Conservation (phyloP, 2,797 vertebrate genomes). For the Onychomys leucogaster region DNA sequence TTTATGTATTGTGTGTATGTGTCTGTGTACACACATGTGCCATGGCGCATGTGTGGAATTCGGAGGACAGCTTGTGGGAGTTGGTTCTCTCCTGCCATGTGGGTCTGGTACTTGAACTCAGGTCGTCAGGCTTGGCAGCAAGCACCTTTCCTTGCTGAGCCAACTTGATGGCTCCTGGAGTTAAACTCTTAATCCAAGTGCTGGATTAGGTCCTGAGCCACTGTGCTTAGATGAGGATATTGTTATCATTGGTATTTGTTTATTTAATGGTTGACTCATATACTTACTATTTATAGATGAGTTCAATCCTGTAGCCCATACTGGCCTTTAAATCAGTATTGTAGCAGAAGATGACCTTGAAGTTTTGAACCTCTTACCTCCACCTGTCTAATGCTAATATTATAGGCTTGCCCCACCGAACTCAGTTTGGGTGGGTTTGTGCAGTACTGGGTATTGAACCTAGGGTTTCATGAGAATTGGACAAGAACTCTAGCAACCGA, state of each 20-base stretch:
- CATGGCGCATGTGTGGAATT: not conserved
- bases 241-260: not conserved
- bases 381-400: not conserved
- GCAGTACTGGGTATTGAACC: not conserved
- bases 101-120: not conserved
- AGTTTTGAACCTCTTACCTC: not conserved
- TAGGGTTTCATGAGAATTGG: not conserved
- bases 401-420: too few relatives aligned
- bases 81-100: not conserved
- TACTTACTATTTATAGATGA: not conserved
- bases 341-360: not conserved
- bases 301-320: not conserved
- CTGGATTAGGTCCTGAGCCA: not conserved
- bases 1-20: not conserved
- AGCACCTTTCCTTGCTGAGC: not conserved
- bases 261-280: not conserved
- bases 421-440: not conserved
- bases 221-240: not conserved
- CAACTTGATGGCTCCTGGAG: not conserved
- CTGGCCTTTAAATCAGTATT: not conserved
- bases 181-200: not conserved
- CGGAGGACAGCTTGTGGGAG: not conserved
- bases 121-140: not conserved
- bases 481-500: not conserved
- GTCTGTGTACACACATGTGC: not conserved